phyloP scores from a whole-genome alignment of 1,140 invertebrate genomes.

The Lepidostoma basale region DNA sequence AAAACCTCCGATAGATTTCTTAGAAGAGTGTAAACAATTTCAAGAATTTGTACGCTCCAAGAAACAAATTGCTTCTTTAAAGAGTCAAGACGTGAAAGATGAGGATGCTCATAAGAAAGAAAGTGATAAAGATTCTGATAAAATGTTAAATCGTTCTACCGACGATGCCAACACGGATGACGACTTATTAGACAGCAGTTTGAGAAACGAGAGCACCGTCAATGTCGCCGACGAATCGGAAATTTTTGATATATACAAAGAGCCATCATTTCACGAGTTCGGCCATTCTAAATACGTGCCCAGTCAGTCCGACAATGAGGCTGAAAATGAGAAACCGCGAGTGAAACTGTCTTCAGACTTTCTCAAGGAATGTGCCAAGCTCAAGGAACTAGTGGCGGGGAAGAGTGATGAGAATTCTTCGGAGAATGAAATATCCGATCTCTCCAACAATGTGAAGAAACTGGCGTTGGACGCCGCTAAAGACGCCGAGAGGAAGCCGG shows the following conservation, averaged over 20 bases:
- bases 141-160: constrained; percentile 18
- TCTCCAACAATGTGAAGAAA: constrained; percentile 10
- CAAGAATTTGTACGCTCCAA: constrained; percentile 11
- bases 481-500: not conserved
- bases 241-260: constrained; percentile 33
- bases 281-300: constrained; percentile 29
- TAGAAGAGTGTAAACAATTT: constrained; percentile 8
- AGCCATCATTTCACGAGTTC: constrained; percentile 25
- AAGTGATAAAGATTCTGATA: constrained; percentile 30
- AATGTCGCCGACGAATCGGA: constrained; percentile 30
- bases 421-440: constrained; percentile 8
- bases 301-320: constrained; percentile 15
- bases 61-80: not conserved
- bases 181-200: not conserved
- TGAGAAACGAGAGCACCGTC: not conserved
- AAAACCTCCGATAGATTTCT: no score
- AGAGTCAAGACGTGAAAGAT: not conserved
- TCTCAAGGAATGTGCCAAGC: constrained; percentile 53
- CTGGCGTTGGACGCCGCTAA: constrained; percentile 2
- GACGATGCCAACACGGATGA: constrained; percentile 25
- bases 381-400: constrained; percentile 45
- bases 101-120: constrained; percentile 2
- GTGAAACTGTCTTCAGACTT: constrained; percentile 44
- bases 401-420: constrained; percentile 20
- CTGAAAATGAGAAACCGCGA: constrained; percentile 5